These are phyloP conservation scores for Muschampia plurimacula DNA, from an alignment of 2,888 invertebrate genomes.

Conservation along the genomic window DNA sequence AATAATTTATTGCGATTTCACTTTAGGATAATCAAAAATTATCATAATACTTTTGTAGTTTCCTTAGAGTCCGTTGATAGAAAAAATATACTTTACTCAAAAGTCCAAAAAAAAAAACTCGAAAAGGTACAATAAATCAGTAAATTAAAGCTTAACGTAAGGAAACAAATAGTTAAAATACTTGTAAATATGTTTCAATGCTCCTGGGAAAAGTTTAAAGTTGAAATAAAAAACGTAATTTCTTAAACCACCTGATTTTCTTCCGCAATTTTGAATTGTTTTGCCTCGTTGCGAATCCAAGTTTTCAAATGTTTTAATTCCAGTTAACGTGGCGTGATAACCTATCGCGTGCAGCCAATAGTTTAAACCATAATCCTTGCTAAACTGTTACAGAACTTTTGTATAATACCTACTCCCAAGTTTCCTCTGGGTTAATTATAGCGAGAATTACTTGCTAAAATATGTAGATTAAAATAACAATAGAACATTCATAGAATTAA, in stretches of 20 bases:
- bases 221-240: slow-evolving; percentile 1
- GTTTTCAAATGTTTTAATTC: slow-evolving; percentile 37
- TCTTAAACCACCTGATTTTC: neutral
- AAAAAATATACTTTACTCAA: no score
- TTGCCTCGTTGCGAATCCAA: slow-evolving; percentile 17
- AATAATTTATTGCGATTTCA: neutral
- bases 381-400: slow-evolving; percentile 32
- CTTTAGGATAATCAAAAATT: neutral
- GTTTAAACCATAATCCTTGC: slow-evolving; percentile 31
- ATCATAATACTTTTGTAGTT: no score
- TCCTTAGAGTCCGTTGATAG: no score
- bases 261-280: slow-evolving; percentile 27
- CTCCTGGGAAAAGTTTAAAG: neutral
- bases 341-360: slow-evolving; percentile 36
- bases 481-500: neutral
- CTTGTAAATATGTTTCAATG: neutral
- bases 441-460: slow-evolving; percentile 24
- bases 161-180: neutral
- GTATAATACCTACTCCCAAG: slow-evolving; percentile 31
- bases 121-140: no score
- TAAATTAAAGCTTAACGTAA: neutral
- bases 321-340: slow-evolving; percentile 32
- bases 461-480: slow-evolving; percentile 20
- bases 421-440: slow-evolving; percentile 33
- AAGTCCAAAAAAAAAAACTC: no score